These are phyloP conservation scores for Herpailurus yagouaroundi DNA, from an alignment of 2,113 vertebrate species.

Conservation along the genomic window DNA sequence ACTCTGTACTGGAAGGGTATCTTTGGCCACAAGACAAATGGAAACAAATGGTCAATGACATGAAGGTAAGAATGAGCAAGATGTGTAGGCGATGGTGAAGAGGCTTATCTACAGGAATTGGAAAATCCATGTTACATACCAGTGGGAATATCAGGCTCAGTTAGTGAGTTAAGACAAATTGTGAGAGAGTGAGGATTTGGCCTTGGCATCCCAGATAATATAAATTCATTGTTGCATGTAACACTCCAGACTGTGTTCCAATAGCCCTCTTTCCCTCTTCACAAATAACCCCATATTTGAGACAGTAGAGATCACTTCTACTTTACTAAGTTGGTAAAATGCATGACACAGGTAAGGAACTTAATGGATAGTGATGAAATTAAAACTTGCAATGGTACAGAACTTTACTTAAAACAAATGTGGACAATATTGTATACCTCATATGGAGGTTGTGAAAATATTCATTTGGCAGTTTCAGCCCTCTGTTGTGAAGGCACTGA, in stretches of 20 bases:
- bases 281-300: neutral
- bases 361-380: neutral
- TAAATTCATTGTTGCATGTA: neutral
- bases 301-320: neutral
- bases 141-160: neutral
- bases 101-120: neutral
- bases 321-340: slow-evolving; percentile 30
- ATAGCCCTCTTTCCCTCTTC: neutral
- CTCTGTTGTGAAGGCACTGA: neutral
- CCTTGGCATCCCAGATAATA: neutral
- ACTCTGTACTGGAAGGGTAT: neutral
- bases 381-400: neutral
- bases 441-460: neutral
- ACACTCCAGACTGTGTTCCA: neutral
- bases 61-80: neutral
- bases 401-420: neutral
- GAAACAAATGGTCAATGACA: neutral
- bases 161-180: neutral
- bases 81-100: neutral
- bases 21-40: neutral
- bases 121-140: neutral
- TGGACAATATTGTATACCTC: neutral
- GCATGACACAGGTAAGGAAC: neutral
- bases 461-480: neutral
- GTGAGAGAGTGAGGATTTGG: neutral